Percentiles rank a stretch among this genome's conserved stretches.
Evolutionary conservation across 2,113 vertebrate genomes (phyloP).

Genomic region (Excalfactoria chinensis): DNA sequence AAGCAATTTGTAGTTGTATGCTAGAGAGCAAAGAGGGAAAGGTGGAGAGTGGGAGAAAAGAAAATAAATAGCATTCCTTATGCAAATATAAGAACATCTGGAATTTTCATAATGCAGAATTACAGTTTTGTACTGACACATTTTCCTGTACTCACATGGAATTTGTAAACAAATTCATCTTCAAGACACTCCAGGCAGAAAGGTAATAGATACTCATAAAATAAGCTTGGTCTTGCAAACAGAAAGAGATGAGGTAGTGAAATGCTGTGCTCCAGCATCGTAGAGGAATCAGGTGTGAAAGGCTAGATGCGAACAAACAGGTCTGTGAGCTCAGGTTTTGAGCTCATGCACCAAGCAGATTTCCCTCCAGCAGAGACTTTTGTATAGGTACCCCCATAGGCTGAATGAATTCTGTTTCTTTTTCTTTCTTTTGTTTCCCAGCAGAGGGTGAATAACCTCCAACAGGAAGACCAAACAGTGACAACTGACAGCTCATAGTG

Average conservation of each 20-base stretch:
- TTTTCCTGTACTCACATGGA: not conserved
- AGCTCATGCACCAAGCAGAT: accelerated
- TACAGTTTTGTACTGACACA: not conserved
- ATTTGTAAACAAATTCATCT: not conserved
- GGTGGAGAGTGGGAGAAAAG: not conserved
- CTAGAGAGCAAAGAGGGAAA: not conserved
- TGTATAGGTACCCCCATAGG: not conserved
- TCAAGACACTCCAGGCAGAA: not conserved
- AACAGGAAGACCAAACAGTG: not conserved
- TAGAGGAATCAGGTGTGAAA: not conserved
- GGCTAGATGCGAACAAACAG: not conserved
- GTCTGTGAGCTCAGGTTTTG: not conserved
- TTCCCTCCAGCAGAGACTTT: not conserved
- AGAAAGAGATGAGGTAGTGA: not conserved
- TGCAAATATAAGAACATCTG: not conserved
- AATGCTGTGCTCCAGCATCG: not conserved
- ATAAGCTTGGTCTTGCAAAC: not conserved
- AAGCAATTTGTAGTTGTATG: not conserved
- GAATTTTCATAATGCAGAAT: not conserved
- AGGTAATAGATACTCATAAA: not conserved
- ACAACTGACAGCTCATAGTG: not conserved
- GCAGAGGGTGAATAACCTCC: not conserved
- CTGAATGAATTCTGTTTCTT: not conserved
- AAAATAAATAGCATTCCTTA: not conserved
- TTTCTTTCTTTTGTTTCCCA: not conserved